Conservation (phyloP, 37 sponge, comb jelly and placozoan species). For the Geodia barretti region DNA sequence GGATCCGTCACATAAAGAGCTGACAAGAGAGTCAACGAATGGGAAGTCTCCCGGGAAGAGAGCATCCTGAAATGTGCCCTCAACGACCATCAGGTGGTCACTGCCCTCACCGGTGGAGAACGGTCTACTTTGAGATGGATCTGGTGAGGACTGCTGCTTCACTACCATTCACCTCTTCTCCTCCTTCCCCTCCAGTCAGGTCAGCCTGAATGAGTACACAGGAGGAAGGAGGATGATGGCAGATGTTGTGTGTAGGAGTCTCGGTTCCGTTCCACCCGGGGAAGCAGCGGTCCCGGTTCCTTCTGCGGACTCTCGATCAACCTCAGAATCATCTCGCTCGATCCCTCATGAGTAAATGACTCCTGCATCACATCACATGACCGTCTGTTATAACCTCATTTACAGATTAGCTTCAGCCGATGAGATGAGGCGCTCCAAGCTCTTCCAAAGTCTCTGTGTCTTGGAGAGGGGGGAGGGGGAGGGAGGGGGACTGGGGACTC, state of each 20-base stretch:
- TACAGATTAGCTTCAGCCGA: slow-evolving; percentile 91
- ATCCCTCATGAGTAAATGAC: slow-evolving; percentile 84
- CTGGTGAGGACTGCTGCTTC: slow-evolving; percentile 35
- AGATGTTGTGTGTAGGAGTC: slow-evolving; percentile 94
- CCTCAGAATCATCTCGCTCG: slow-evolving; percentile 94
- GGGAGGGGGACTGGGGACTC: slow-evolving; percentile 13
- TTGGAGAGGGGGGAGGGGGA: slow-evolving; percentile 83
- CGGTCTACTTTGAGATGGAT: slow-evolving; percentile 99
- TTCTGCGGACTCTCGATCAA: slow-evolving; percentile 95
- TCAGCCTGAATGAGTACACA: slow-evolving; percentile 98
- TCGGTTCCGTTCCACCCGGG: slow-evolving; percentile 91
- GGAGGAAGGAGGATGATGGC: slow-evolving; percentile 90
- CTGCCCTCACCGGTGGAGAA: slow-evolving; percentile 95
- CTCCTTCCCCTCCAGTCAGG: slow-evolving; percentile 47
- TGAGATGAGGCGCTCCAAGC: slow-evolving; percentile 97
- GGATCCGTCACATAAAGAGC: slow-evolving; percentile 95
- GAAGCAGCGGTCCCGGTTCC: slow-evolving; percentile 95
- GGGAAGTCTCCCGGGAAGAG: slow-evolving; percentile 90
- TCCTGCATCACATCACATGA: no score
- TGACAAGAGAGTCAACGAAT: slow-evolving; percentile 96
- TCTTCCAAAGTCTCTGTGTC: slow-evolving; percentile 91
- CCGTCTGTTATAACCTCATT: no score
- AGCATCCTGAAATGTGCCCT: slow-evolving; percentile 89
- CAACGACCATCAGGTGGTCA: slow-evolving; percentile 95
- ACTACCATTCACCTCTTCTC: not conserved